Base-by-base conservation (phyloP, 30 jellyfish, hydroid and myxozoan genomes). In the Aurelia coerulea region DNA sequence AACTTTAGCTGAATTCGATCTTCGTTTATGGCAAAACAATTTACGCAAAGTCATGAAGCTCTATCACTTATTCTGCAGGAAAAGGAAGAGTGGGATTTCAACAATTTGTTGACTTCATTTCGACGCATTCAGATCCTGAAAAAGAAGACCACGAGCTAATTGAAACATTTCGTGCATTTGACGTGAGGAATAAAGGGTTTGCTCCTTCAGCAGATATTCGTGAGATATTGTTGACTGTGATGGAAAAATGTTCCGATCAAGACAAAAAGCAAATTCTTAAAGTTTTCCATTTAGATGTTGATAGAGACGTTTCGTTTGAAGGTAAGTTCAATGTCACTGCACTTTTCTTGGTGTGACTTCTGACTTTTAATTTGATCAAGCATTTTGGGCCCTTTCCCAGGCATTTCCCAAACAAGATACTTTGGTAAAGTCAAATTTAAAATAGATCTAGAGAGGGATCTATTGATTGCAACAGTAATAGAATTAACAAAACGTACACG, bases 91-190 rank as follows among this genome's bases (percentile, higher is more conserved):
- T 87, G 12, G 96, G 89, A 10, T 79, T 87, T 73, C 58, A 60
- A 15, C 56, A 78, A 9, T 87, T 87, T 65, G 89, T 87, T 49
- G 89, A 87, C 23, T 79, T 87, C 49, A 64, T 87, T 46, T 1
- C 85, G 14, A 69, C 96, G 49, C 87, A 66, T 70, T 54, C 83
- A 37, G 89, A 79, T 54, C 74, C 91, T 35, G 96, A 87, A 46
- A 39, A 42, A 50, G 91, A 87, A 62, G 88, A 87, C 18, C 75
- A 81, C 31, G 79, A 42, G 18, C 16, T 68, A 0, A 14, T 87
- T 13, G 96, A 78, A 32, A 77, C 96, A 29, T 87, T 87, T 71
- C 96, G 90, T 23, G 87, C 96, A 32, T 87, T 87, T 79, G 96
- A 87, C 77, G 56, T 62, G 11, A 76, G 62, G 19, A 79, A 79